Percentiles rank a stretch among this genome's conserved stretches.
These are phyloP conservation scores for Chloroceryle aenea DNA, from an alignment of 2,113 vertebrate species.

Conservation along the genomic window DNA sequence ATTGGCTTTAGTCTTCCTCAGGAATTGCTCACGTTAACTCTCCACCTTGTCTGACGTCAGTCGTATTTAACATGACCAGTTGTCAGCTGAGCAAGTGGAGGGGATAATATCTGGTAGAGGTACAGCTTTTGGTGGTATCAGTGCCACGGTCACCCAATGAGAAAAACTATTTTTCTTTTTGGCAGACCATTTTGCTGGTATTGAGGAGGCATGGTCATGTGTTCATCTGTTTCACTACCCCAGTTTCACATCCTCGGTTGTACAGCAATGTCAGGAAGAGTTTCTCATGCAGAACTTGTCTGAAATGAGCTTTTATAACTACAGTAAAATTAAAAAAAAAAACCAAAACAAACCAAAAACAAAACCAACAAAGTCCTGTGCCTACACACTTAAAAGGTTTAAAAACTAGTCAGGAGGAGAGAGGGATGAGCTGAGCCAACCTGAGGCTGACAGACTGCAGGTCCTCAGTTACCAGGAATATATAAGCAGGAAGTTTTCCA, in stretches of 20 bases:
- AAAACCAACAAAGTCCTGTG: accelerated
- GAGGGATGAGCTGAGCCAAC: not conserved
- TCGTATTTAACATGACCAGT: not conserved
- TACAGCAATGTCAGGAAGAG: not conserved
- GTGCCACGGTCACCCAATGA: too few species aligned
- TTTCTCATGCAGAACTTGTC: not conserved
- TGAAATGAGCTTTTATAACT: not conserved
- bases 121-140: accelerated
- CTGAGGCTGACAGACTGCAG: not conserved
- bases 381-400: not conserved
- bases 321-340: not conserved
- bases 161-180: not conserved
- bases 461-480: not conserved
- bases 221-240: not conserved
- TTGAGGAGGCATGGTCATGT: not conserved
- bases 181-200: not conserved
- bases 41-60: not conserved
- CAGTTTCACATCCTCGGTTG: not conserved
- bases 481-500: not conserved
- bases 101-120: not conserved
- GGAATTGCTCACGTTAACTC: not conserved
- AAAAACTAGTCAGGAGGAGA: not conserved
- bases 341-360: too few species aligned
- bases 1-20: not conserved
- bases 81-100: not conserved